These are phyloP conservation scores for Centroberyx gerrardi DNA, from an alignment of 2,797 vertebrate genomes.

Conservation along the genomic window DNA sequence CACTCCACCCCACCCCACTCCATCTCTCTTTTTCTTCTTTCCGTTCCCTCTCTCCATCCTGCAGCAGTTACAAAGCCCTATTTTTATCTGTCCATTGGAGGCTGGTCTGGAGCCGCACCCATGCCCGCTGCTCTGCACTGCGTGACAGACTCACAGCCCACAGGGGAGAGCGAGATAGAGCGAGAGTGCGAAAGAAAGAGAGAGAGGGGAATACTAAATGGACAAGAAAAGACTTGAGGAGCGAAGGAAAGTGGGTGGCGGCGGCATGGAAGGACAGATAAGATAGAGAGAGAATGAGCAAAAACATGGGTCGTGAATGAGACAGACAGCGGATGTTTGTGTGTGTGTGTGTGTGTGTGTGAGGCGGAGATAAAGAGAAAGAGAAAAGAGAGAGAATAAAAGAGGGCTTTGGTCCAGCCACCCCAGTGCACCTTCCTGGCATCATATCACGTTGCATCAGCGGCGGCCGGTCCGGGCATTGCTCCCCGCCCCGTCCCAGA, in stretches of 20 bases:
- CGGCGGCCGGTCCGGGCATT: conserved; percentile 54
- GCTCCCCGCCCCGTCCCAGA: conserved; percentile 42
- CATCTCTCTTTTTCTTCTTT: conserved; percentile 18
- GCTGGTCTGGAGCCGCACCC: conserved; percentile 69
- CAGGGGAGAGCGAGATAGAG: conserved; percentile 59
- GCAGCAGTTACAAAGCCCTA: conserved; percentile 69
- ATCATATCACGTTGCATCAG: conserved; percentile 62
- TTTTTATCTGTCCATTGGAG: conserved; percentile 75
- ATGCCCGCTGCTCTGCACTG: conserved; percentile 65
- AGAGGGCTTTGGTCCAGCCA: conserved; percentile 52
- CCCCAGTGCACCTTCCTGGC: conserved; percentile 41
- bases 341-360: conserved; percentile 54
- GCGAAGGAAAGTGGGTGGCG: conserved; percentile 66
- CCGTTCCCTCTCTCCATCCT: conserved; percentile 58
- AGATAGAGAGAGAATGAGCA: conserved; percentile 69
- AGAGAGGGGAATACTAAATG: conserved; percentile 57
- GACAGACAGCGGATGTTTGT: conserved; percentile 55
- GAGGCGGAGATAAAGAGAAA: conserved; percentile 60
- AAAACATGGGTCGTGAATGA: conserved; percentile 46
- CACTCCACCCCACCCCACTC: too few species aligned
- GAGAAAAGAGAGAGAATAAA: conserved; percentile 41
- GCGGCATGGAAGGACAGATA: conserved; percentile 69
- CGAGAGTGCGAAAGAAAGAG: conserved; percentile 52
- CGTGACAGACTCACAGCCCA: conserved; percentile 71
- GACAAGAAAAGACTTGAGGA: conserved; percentile 70